Conservation (phyloP, 2,797 vertebrate genomes). For the Halcyon smyrnensis region DNA sequence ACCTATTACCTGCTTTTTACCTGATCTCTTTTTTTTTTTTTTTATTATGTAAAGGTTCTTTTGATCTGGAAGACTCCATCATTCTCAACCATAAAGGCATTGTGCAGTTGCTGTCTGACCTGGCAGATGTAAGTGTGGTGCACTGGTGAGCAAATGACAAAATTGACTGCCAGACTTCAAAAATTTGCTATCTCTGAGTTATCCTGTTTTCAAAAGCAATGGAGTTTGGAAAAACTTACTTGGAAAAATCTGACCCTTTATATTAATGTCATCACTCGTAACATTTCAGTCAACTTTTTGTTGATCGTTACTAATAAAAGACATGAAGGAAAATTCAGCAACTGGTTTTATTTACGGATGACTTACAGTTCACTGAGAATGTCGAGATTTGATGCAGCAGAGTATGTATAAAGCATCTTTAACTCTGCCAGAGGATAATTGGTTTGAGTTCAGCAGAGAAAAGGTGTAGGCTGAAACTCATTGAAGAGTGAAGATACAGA, state of each 20-base stretch:
- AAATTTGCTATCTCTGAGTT: not conserved
- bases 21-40: not conserved
- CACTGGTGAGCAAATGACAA: not conserved
- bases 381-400: not conserved
- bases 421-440: not conserved
- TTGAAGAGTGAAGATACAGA: not conserved
- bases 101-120: not conserved
- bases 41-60: not conserved
- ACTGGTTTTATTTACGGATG: not conserved
- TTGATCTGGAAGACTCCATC: not conserved
- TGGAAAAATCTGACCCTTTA: not conserved
- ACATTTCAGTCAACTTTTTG: not conserved
- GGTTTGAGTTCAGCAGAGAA: not conserved
- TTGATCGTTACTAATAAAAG: constrained; percentile 27
- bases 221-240: not conserved
- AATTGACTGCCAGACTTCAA: not conserved
- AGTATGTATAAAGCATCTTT: not conserved
- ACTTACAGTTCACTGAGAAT: not conserved
- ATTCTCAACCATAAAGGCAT: not conserved
- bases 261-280: not conserved
- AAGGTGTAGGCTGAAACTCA: not conserved
- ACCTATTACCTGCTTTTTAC: not conserved
- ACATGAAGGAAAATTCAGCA: not conserved
- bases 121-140: not conserved
- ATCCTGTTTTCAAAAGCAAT: not conserved